Base-by-base conservation (phyloP, 2,888 invertebrate species). In the Limenitis camilla region DNA sequence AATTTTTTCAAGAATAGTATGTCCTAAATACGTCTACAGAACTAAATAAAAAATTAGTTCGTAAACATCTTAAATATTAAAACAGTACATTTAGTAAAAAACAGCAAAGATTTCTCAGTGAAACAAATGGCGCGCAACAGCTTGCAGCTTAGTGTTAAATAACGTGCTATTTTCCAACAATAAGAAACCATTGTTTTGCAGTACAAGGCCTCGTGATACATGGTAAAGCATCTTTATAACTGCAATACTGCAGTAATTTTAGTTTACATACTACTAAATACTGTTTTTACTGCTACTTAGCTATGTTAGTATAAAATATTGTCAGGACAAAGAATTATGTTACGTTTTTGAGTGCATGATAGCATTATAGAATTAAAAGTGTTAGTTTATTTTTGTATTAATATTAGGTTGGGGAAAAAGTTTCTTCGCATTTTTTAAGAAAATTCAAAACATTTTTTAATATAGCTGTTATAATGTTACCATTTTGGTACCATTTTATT, bases 71-170 rank as follows among this genome's bases (percentile, higher is more conserved):
- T 38, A 45, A 49, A 39, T 51, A 51, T 47, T 47, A 47, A 47
- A 47, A 47, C 32, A 45, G 29, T 19, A 19, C 36, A 38, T 45
- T 45, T 45, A 45, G 43, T 33, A 41, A 53, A 56, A 52, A 53
- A 53, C 46, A 33, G 32, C 35, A 45, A 54, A 45, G 47, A 49
- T 51, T 45, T 49, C 35, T 52, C 51, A 54, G 41, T 39, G 49
- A 52, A 54, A 57, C 51, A 52, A 51, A 57, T 41, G 49, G 51
- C 40, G 45, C 30, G 54, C 48, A 54, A 54, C 54, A 54, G 54
- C 54, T 54, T 52, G 52, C 42, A 57, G 51, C 51, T 54, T 54
- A 54, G 47, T 55, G 49, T 54, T 51, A 54, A 49, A 54, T 52
- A 54, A 54, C 52, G 49, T 49, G 48, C 52, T 54, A 51, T 57